phyloP scores from a whole-genome alignment of 2,113 vertebrate species.

The Psophia crepitans region DNA sequence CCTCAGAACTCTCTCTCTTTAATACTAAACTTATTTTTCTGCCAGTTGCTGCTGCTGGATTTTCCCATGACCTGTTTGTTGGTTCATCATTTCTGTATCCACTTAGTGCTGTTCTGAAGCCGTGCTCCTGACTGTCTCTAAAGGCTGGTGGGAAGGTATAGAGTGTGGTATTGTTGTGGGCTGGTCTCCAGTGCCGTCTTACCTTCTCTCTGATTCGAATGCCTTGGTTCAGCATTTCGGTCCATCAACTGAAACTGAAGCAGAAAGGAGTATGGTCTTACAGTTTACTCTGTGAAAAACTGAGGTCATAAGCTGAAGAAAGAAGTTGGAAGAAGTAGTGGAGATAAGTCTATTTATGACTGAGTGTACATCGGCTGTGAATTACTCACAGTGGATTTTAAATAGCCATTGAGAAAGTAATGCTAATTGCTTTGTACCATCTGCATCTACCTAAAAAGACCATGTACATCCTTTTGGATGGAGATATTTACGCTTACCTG shows the following conservation, averaged over 20 bases:
- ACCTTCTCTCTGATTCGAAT: not conserved
- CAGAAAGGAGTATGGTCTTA: not conserved
- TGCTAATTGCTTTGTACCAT: not conserved
- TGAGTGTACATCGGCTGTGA: not conserved
- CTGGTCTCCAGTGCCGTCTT: not conserved
- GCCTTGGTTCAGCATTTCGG: not conserved
- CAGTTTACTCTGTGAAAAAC: not conserved
- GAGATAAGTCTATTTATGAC: not conserved
- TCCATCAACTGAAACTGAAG: not conserved
- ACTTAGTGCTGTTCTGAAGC: not conserved
- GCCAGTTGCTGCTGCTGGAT: not conserved
- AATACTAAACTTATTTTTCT: not conserved
- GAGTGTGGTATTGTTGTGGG: not conserved
- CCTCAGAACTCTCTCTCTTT: not conserved
- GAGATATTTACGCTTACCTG: not conserved
- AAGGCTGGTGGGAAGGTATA: not conserved
- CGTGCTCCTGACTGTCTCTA: fast-evolving
- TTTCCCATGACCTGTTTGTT: not conserved
- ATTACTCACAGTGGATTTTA: not conserved
- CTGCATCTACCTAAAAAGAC: not conserved
- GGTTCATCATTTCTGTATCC: not conserved
- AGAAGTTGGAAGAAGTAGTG: not conserved
- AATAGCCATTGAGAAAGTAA: not conserved
- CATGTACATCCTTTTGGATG: not conserved
- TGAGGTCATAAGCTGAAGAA: not conserved